phyloP scores from a whole-genome alignment of 2,797 vertebrate species.

The Hafferia zeledoni region DNA sequence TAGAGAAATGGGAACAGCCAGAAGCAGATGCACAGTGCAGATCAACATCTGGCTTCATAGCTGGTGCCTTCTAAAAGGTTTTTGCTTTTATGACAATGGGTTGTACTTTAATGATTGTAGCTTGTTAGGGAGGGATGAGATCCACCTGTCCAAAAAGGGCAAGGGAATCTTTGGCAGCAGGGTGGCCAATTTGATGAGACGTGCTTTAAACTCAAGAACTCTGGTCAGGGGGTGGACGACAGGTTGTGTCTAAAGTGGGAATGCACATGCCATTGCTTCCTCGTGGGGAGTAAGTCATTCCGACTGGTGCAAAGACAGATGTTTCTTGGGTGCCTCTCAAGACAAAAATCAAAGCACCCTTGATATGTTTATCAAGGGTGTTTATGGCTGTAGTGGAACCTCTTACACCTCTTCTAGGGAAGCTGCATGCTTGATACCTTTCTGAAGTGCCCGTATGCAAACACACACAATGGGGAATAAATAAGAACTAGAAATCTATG shows the following conservation, averaged over 20 bases:
- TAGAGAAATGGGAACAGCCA: not conserved
- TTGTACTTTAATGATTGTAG: not conserved
- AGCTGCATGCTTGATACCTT: not conserved
- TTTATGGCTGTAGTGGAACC: not conserved
- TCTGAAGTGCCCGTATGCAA: not conserved
- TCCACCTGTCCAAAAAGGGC: not conserved
- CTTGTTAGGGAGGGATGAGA: not conserved
- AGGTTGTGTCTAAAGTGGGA: not conserved
- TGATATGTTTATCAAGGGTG: not conserved
- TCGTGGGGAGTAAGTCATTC: not conserved
- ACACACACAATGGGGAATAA: not conserved
- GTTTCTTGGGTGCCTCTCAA: not conserved
- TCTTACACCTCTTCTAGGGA: not conserved
- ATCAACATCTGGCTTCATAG: not conserved
- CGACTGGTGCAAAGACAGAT: not conserved
- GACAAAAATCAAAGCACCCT: not conserved
- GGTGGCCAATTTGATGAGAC: not conserved
- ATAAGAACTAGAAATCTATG: not conserved
- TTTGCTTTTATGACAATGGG: not conserved
- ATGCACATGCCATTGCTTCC: not conserved
- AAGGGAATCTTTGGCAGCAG: not conserved
- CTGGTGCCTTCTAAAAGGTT: not conserved
- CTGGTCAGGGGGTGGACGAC: not conserved
- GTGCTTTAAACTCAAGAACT: not conserved
- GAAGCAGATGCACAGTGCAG: not conserved